phyloP scores from a whole-genome alignment of 2,888 invertebrate species.

The Caenorhabditis sinica region DNA sequence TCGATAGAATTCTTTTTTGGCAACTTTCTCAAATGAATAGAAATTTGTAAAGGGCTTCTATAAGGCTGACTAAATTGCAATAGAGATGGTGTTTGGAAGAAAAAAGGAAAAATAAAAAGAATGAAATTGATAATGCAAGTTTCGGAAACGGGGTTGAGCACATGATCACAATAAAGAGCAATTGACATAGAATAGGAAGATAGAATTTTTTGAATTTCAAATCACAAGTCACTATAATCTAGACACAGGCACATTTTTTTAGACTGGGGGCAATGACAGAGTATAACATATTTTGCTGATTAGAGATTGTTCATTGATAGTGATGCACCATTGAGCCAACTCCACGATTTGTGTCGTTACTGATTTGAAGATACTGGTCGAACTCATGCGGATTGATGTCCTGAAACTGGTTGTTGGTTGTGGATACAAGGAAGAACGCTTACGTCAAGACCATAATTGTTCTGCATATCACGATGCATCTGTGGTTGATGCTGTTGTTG shows the following conservation, averaged over 20 bases:
- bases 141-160: conserved; percentile 46
- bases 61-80: conserved; percentile 6
- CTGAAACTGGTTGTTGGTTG: conserved; percentile 45
- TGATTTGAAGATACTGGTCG: conserved; percentile 70
- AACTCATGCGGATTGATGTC: conserved; percentile 74
- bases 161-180: conserved; percentile 42
- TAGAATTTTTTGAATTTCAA: conserved; percentile 16
- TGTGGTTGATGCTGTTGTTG: conserved; percentile 42
- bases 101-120: conserved; percentile 10
- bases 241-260: conserved; percentile 43
- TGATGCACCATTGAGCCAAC: conserved; percentile 57
- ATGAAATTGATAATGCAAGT: conserved; percentile 41
- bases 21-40: conserved; percentile 16
- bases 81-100: not conserved
- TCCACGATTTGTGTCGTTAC: conserved; percentile 53
- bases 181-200: conserved; percentile 2
- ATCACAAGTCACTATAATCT: conserved; percentile 55
- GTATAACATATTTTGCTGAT: too few relatives aligned
- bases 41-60: conserved; percentile 7
- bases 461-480: conserved; percentile 53
- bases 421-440: not conserved
- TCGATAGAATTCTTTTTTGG: conserved; percentile 30
- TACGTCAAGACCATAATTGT: conserved; percentile 54
- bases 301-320: conserved; percentile 58
- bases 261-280: conserved; percentile 20